These are phyloP conservation scores for Nixonia krombeini DNA, from an alignment of 1,140 invertebrate species.

Conservation along the genomic window DNA sequence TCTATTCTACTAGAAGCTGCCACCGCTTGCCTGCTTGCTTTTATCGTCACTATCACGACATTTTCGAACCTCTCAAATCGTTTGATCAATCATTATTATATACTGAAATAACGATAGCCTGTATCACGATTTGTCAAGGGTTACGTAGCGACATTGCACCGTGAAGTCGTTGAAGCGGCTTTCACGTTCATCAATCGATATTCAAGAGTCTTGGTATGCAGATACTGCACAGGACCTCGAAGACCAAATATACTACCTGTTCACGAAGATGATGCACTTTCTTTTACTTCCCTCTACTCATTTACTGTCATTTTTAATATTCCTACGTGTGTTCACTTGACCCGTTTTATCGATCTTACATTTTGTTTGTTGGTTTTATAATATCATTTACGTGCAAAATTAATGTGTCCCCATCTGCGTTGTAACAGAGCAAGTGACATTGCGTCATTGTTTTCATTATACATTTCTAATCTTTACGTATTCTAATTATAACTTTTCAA, in stretches of 20 bases:
- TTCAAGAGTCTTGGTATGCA: conserved; percentile 11
- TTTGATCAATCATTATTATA: conserved; percentile 2
- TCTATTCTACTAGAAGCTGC: conserved; percentile 50
- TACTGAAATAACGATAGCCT: neutral
- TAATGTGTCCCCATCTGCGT: too few relatives aligned
- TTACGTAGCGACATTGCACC: conserved; percentile 18
- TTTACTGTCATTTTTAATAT: too few relatives aligned
- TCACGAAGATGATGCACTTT: too few relatives aligned
- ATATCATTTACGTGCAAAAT: too few relatives aligned
- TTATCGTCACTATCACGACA: conserved; percentile 19
- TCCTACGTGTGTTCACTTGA: too few relatives aligned
- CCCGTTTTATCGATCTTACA: too few relatives aligned
- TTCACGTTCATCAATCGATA: conserved; percentile 16
- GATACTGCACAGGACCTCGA: conserved; percentile 5
- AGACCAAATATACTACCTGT: too few relatives aligned
- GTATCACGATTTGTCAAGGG: conserved; percentile 3
- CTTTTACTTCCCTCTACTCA: too few relatives aligned
- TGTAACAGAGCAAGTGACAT: too few relatives aligned
- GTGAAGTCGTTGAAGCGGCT: conserved; percentile 5
- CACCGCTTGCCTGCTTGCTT: conserved; percentile 66
- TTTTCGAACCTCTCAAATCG: conserved; percentile 3
- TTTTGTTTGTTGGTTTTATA: too few relatives aligned
- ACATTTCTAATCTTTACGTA: neutral
- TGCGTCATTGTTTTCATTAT: conserved; percentile 3
- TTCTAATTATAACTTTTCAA: neutral